Conservation (phyloP, 2,888 invertebrate genomes). For the Fragum sueziense region DNA sequence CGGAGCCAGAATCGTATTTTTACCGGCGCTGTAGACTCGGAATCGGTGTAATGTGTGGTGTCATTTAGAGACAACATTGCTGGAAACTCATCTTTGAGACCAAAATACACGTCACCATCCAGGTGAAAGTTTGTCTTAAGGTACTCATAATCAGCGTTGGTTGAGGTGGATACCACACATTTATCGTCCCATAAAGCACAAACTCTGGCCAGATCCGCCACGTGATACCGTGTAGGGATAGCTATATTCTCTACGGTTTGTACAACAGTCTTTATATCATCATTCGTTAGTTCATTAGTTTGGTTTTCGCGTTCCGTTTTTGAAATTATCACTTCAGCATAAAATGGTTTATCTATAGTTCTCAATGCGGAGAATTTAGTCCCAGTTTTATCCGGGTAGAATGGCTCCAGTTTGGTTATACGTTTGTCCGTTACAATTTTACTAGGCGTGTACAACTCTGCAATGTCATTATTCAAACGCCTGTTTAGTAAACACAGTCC, state of each 20-base stretch:
- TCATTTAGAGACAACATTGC: too few species aligned
- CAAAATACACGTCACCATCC: neutral
- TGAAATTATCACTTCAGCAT: slow-evolving; percentile 40
- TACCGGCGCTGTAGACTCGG: neutral
- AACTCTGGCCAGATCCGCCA: slow-evolving; percentile 2
- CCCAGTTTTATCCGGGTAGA: slow-evolving; percentile 42
- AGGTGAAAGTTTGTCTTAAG: neutral
- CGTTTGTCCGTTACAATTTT: slow-evolving; percentile 28
- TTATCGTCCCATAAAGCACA: slow-evolving; percentile 41
- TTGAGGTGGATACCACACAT: slow-evolving; percentile 30
- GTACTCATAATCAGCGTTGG: neutral
- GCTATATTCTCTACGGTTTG: neutral
- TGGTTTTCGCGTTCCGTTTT: neutral
- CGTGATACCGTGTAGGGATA: neutral
- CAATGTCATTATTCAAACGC: slow-evolving; percentile 47
- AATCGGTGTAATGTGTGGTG: neutral
- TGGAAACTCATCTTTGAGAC: neutral
- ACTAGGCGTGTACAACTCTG: slow-evolving; percentile 44
- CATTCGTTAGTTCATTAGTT: neutral
- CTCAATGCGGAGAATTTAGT: slow-evolving; percentile 33
- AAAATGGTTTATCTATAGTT: slow-evolving; percentile 40
- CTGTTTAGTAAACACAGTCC: slow-evolving; percentile 43
- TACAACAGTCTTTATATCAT: slow-evolving; percentile 3
- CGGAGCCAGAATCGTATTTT: slow-evolving; percentile 47
- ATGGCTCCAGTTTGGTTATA: slow-evolving; percentile 9